Percentiles rank a stretch among this genome's conserved stretches.
Evolutionary conservation across 2,888 invertebrate species (phyloP).

Genomic region (Torymus texanus): DNA sequence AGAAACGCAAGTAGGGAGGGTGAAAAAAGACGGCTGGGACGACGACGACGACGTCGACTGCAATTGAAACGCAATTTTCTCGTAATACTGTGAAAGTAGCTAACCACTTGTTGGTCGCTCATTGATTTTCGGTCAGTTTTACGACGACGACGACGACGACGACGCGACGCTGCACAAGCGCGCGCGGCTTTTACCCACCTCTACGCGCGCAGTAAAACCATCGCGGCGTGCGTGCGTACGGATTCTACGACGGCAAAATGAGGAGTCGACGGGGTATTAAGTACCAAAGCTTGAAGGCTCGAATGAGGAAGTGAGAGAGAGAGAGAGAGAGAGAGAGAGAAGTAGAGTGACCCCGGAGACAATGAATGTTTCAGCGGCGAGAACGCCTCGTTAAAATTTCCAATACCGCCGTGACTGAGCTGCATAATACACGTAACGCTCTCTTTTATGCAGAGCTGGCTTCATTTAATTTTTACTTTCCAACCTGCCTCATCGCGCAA

Average conservation of each 20-base stretch:
- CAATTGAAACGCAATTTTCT: conserved; percentile 36
- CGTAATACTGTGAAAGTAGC: conserved; percentile 25
- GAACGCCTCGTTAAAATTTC: conserved; percentile 29
- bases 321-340: background rate
- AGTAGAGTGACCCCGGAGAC: background rate
- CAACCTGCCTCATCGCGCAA: background rate
- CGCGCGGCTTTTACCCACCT: too few relatives aligned
- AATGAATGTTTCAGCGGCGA: conserved; percentile 28
- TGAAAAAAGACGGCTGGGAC: too few relatives aligned
- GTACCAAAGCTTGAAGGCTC: background rate
- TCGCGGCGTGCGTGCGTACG: too few relatives aligned
- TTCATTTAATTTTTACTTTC: background rate
- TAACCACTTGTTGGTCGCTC: conserved; percentile 61
- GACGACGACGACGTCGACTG: background rate
- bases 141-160: conserved; percentile 19
- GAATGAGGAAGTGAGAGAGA: background rate
- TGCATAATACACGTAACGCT: too few relatives aligned
- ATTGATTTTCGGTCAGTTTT: conserved; percentile 59
- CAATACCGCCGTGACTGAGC: background rate
- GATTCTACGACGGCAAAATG: background rate
- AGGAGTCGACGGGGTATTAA: too few relatives aligned
- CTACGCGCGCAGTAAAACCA: too few relatives aligned
- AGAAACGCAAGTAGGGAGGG: too few relatives aligned
- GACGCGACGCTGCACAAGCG: background rate
- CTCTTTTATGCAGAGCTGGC: background rate